A percentile compares a stretch with the other conserved stretches of the same genome.
Conservation (phyloP, 2,797 vertebrate species). For the Varecia variegata region DNA sequence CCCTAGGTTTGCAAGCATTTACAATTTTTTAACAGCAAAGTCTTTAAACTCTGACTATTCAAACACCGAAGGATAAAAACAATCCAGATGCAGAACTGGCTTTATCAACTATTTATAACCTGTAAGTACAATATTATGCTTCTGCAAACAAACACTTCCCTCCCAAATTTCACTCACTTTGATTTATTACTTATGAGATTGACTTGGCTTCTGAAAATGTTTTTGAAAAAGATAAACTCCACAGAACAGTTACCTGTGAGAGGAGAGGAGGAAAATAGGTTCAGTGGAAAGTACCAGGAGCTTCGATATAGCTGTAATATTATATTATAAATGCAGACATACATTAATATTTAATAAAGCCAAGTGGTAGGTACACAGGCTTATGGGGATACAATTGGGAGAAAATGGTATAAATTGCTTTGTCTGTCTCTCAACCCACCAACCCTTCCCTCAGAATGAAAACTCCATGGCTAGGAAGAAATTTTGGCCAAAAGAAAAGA, state of each 20-base stretch:
- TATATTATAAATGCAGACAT: not conserved
- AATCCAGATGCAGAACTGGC: not conserved
- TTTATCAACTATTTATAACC: constrained; percentile 36
- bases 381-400: not conserved
- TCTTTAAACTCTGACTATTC: constrained; percentile 31
- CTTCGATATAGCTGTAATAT: not conserved
- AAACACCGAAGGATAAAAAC: constrained; percentile 4
- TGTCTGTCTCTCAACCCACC: not conserved
- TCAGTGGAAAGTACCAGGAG: not conserved
- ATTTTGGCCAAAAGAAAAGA: not conserved
- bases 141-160: not conserved
- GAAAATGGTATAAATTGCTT: not conserved
- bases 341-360: constrained; percentile 16
- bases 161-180: constrained; percentile 26
- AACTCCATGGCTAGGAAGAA: constrained; percentile 19
- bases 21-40: constrained; percentile 35
- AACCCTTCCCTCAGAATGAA: not conserved
- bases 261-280: not conserved
- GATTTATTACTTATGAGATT: constrained; percentile 50
- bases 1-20: constrained; percentile 47
- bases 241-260: not conserved
- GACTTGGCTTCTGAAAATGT: not conserved
- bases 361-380: not conserved
- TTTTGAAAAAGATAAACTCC: constrained; percentile 28
- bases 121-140: not conserved